These are phyloP conservation scores for Lacerta agilis DNA, from an alignment of 2,797 vertebrate species.

Conservation along the genomic window DNA sequence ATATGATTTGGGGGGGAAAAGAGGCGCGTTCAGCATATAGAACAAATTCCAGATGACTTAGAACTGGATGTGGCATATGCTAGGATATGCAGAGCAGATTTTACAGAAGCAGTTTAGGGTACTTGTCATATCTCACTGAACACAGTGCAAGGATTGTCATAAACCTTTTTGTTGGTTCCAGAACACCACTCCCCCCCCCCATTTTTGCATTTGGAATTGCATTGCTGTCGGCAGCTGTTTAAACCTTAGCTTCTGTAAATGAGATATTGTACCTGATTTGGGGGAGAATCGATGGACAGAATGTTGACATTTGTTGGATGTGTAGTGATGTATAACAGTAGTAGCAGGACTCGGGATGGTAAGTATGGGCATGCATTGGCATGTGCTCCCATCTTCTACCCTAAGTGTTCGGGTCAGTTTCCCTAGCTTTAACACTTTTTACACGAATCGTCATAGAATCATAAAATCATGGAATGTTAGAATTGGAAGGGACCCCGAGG, in stretches of 20 bases:
- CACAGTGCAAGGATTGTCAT: background rate
- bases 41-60: background rate
- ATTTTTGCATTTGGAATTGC: background rate
- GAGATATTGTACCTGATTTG: background rate
- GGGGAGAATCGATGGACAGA: background rate
- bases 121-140: background rate
- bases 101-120: background rate
- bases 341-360: background rate
- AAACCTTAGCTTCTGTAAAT: background rate
- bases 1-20: too few relatives aligned
- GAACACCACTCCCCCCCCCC: background rate
- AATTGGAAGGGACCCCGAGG: too few relatives aligned
- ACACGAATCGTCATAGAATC: too few relatives aligned
- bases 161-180: background rate
- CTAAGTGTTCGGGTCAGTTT: too few relatives aligned
- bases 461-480: too few relatives aligned
- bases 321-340: too few relatives aligned
- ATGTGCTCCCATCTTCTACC: background rate
- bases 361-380: background rate
- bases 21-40: background rate
- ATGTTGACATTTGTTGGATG: background rate
- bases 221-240: background rate
- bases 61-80: background rate
- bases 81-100: background rate
- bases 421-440: background rate